phyloP scores from a whole-genome alignment of 1,140 invertebrate species.

The Gonatopus flavifemur region DNA sequence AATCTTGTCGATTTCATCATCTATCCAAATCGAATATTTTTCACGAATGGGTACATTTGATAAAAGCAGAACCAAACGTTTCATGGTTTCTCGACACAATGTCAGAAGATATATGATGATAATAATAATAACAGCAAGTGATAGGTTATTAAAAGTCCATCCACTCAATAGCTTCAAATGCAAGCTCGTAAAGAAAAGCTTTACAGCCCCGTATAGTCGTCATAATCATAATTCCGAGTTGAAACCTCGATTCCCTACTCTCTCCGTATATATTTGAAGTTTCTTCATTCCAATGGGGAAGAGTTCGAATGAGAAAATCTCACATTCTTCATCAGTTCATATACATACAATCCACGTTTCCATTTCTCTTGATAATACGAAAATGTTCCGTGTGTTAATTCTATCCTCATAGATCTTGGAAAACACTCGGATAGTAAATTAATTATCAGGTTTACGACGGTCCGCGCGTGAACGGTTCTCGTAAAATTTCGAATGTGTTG shows the following conservation, averaged over 20 bases:
- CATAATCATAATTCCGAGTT: slow-evolving; percentile 25
- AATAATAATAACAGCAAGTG: slow-evolving; percentile 26
- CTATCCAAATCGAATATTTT: too few relatives aligned
- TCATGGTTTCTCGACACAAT: too few relatives aligned
- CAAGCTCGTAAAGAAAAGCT: slow-evolving; percentile 36
- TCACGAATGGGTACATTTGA: too few relatives aligned
- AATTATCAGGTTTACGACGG: slow-evolving; percentile 21
- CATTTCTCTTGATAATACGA: slow-evolving; percentile 20
- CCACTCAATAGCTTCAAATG: slow-evolving; percentile 32
- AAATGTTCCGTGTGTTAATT: slow-evolving; percentile 15
- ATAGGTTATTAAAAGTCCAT: slow-evolving; percentile 37
- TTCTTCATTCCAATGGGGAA: too few relatives aligned
- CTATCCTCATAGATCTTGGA: slow-evolving; percentile 11
- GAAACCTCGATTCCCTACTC: slow-evolving; percentile 10
- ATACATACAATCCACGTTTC: slow-evolving; percentile 19
- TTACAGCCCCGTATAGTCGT: slow-evolving; percentile 34
- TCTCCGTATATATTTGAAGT: too few relatives aligned
- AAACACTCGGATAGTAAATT: slow-evolving; percentile 22
- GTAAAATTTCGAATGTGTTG: slow-evolving; percentile 3
- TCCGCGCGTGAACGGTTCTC: background rate
- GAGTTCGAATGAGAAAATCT: too few relatives aligned
- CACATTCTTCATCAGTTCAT: too few relatives aligned
- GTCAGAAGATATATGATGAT: too few relatives aligned
- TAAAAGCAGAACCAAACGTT: too few relatives aligned
- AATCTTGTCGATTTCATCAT: too few relatives aligned